Evolutionary conservation across 2,113 vertebrate species (phyloP), one percentile per base, ranked within the genome.

Genomic region (Lophochroa leadbeateri): DNA sequence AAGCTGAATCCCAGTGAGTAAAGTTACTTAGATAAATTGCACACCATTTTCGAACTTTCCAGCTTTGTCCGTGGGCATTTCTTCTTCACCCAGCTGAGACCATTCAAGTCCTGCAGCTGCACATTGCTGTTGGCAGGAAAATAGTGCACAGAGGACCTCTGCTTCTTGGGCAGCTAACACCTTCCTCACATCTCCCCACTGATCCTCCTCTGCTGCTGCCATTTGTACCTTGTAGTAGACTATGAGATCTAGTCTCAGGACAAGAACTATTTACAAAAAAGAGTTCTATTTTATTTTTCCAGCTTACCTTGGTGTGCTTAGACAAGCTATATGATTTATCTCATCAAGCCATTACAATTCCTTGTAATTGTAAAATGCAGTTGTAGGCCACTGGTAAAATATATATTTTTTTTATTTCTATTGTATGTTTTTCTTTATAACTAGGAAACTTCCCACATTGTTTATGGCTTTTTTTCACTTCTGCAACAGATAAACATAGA

Each of bases 1-100:
- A 0, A 83, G 27, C 55, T 88, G 79, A 83, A 82, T 86, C 52
- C 64, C 52, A 64, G 71, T 61, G 81, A 86, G 77, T 91, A 94
- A 97, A 97, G 96, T 94, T 97, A 85, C 92, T 96, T 72, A 49
- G 61, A 91, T 96, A 94, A 89, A 93, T 61, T 78, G 58, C 70
- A 31, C 87, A 24, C 17, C 15, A 13, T 83, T 77, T 93, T 79
- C 91, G 31, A 82, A 69, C 64, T 96, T 85, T 94, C 79, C 64
- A 55, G 67, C 53, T 86, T 88, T 84, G 27, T 94, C 74, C 41
- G 63, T 41, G 53, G 75, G 46, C 18, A 37, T 83, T 92, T 88
- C 41, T 77, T 92, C 76, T 84, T 77, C 50, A 77, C 12, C 9
- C 9, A 47, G 67, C 46, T 95, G 82, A 74, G 78, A 83, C 17